Conservation (phyloP, 1,140 invertebrate species). For the Solen grandis region DNA sequence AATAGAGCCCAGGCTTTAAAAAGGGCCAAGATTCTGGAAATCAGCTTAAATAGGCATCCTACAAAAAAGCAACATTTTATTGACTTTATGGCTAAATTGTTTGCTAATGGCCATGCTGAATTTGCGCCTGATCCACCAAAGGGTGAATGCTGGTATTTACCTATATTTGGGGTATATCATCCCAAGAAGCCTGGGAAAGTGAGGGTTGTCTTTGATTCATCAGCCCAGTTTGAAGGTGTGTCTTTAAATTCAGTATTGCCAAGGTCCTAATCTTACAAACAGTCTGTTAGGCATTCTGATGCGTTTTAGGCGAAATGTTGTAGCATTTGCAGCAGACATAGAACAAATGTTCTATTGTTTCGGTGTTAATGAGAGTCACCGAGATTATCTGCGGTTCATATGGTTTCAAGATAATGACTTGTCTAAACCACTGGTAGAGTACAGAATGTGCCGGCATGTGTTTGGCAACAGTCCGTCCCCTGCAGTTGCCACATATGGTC, state of each 20-base stretch:
- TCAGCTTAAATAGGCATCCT: slow-evolving; percentile 37
- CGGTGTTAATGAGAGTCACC: slow-evolving; percentile 26
- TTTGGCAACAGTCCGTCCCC: slow-evolving; percentile 55
- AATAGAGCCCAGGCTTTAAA: slow-evolving; percentile 32
- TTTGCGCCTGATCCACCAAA: slow-evolving; percentile 16
- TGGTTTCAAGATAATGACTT: slow-evolving; percentile 49
- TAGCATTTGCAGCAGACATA: slow-evolving; percentile 20
- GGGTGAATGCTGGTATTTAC: slow-evolving; percentile 52
- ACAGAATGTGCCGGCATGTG: slow-evolving; percentile 57
- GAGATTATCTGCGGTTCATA: slow-evolving; percentile 52
- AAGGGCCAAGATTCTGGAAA: slow-evolving; percentile 22
- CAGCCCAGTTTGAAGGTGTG: slow-evolving; percentile 10
- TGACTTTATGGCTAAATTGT: slow-evolving; percentile 32
- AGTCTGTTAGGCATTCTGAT: slow-evolving; percentile 53
- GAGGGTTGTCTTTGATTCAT: slow-evolving; percentile 50
- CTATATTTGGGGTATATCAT: slow-evolving; percentile 32
- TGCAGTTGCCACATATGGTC: slow-evolving; percentile 32
- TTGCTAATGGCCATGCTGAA: slow-evolving; percentile 55
- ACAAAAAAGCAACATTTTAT: slow-evolving; percentile 49
- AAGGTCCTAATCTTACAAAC: slow-evolving; percentile 59
- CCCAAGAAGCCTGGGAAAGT: slow-evolving; percentile 27
- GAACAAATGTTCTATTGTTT: slow-evolving; percentile 59
- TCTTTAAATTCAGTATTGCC: slow-evolving; percentile 50
- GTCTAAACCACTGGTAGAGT: slow-evolving; percentile 30
- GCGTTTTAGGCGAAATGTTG: slow-evolving; percentile 8